phyloP scores from a whole-genome alignment of 2,888 invertebrate species.

The Acleris sparsana region DNA sequence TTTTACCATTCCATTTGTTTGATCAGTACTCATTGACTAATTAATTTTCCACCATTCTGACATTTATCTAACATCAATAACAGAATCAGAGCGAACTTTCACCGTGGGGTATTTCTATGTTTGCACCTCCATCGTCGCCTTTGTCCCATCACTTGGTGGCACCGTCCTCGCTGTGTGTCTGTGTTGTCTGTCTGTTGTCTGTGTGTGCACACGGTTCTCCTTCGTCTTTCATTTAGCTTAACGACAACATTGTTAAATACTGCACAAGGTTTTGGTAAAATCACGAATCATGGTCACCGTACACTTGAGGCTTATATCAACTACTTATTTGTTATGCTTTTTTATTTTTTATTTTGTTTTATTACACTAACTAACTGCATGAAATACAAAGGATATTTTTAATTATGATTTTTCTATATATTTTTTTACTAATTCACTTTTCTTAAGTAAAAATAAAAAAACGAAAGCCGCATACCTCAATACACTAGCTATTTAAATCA shows the following conservation, averaged over 20 bases:
- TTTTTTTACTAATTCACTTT: too few species aligned
- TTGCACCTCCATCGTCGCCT: constrained; percentile 7
- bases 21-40: neutral
- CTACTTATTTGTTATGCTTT: constrained; percentile 20
- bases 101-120: constrained; percentile 8
- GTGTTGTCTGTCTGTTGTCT: constrained; percentile 6
- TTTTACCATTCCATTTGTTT: neutral
- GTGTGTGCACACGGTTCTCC: neutral
- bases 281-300: constrained; percentile 30
- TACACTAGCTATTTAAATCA: too few species aligned
- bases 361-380: neutral
- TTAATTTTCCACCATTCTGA: neutral
- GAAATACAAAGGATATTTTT: neutral
- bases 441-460: too few species aligned
- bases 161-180: constrained; percentile 14
- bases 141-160: constrained; percentile 14
- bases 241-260: neutral
- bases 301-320: constrained; percentile 18
- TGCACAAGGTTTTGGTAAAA: constrained; percentile 18
- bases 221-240: neutral
- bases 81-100: constrained; percentile 26
- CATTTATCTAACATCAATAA: constrained; percentile 4
- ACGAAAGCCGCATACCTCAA: too few species aligned
- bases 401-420: too few species aligned
- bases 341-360: constrained; percentile 29